A percentile compares a stretch with the other conserved stretches of the same genome.
Conservation (phyloP, 2,113 vertebrate genomes). For the Bujurquina vittata region DNA sequence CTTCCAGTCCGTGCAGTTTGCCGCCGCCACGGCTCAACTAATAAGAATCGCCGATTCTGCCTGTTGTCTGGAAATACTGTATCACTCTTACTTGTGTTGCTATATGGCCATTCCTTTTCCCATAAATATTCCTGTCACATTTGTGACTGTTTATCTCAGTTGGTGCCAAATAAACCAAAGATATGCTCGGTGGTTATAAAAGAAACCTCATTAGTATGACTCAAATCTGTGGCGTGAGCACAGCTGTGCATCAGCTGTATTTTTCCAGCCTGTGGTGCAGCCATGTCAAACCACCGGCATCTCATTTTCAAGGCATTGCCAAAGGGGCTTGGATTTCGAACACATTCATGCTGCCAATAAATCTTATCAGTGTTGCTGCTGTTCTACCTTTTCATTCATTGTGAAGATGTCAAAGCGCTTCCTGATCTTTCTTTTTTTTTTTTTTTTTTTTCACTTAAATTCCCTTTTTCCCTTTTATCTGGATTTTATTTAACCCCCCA, state of each 20-base stretch:
- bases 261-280: constrained; percentile 44
- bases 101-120: not conserved
- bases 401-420: not conserved
- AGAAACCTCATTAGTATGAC: constrained; percentile 49
- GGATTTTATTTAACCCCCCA: too few relatives aligned
- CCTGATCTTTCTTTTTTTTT: rapidly evolving
- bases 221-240: constrained; percentile 37
- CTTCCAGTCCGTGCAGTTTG: constrained; percentile 58
- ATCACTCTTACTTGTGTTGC: not conserved
- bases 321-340: not conserved
- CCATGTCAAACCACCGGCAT: constrained; percentile 56
- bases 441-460: rapidly evolving
- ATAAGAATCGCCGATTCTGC: constrained; percentile 29
- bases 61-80: constrained; percentile 14
- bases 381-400: constrained; percentile 3
- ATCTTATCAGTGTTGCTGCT: not conserved
- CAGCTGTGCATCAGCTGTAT: constrained; percentile 56
- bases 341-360: not conserved
- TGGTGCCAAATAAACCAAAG: constrained; percentile 45
- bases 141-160: constrained; percentile 40
- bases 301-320: constrained; percentile 23
- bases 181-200: constrained; percentile 33
- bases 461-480: too few relatives aligned
- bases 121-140: constrained; percentile 19
- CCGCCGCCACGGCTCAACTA: constrained; percentile 49